Conservation (phyloP, 1,140 invertebrate species). For the Apocrypta bakeri region DNA sequence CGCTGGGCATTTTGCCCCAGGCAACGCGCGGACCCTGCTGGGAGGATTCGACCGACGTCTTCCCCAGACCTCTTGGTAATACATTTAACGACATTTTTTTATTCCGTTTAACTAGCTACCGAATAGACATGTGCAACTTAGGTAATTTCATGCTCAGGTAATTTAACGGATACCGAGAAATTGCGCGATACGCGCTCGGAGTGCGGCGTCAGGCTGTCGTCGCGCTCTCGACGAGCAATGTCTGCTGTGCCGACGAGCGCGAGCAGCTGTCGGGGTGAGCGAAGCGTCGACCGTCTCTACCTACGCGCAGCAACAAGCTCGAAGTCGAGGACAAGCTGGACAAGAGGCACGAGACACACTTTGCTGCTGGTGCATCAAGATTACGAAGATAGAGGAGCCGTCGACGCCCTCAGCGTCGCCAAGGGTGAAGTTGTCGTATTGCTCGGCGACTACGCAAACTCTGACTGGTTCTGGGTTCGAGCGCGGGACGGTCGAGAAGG, state of each 20-base stretch:
- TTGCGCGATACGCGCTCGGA: conserved; percentile 73
- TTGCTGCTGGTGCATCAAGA: conserved; percentile 81
- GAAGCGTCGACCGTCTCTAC: conserved; percentile 82
- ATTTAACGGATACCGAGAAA: conserved; percentile 84
- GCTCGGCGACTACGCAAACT: conserved; percentile 66
- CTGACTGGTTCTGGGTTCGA: conserved; percentile 82
- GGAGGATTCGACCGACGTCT: conserved; percentile 86
- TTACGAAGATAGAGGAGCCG: conserved; percentile 74
- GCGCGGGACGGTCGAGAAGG: conserved; percentile 81
- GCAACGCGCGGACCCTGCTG: conserved; percentile 79
- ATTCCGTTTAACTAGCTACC: background rate
- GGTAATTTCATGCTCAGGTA: conserved; percentile 70
- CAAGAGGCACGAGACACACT: conserved; percentile 75
- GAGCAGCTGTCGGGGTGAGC: conserved; percentile 73
- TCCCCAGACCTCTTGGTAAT: conserved; percentile 78
- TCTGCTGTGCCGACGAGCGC: background rate
- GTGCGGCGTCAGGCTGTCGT: conserved; percentile 68
- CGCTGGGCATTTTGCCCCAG: conserved; percentile 81
- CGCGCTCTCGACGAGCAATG: conserved; percentile 55
- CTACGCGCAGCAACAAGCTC: conserved; percentile 75
- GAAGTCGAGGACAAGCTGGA: too few relatives aligned
- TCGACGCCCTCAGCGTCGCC: conserved; percentile 78
- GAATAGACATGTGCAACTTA: background rate
- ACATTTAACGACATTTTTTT: background rate
- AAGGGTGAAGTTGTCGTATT: conserved; percentile 85